Conservation (phyloP, 2,797 vertebrate genomes). For the Sciaenops ocellatus region DNA sequence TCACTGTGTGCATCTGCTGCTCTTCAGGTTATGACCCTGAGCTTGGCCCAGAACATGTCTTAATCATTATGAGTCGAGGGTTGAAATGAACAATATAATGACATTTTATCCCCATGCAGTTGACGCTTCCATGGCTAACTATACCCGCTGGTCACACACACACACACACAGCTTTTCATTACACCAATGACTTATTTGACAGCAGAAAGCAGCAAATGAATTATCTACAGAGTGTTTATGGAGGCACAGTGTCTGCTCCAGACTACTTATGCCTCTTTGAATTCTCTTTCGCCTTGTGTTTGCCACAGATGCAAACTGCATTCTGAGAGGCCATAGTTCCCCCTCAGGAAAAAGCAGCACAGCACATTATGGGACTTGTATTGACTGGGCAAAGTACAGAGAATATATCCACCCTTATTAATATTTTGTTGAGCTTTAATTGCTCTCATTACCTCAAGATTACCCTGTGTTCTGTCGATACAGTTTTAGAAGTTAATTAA, state of each 20-base stretch:
- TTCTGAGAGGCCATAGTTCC: neutral
- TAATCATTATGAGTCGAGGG: neutral
- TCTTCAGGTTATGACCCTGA: neutral
- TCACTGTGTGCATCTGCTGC: constrained; percentile 5
- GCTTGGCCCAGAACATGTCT: constrained; percentile 7
- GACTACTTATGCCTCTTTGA: constrained; percentile 44
- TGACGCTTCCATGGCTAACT: neutral
- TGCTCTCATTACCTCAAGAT: constrained; percentile 37
- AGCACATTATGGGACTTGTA: constrained; percentile 13
- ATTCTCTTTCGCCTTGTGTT: constrained; percentile 13
- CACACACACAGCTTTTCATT: constrained; percentile 38
- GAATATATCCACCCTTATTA: constrained; percentile 24
- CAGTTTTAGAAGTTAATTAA: constrained; percentile 20
- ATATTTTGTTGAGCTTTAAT: constrained; percentile 44
- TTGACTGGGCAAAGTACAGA: constrained; percentile 15
- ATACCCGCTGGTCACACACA: constrained; percentile 18
- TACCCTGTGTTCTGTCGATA: constrained; percentile 10
- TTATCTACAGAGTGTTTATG: constrained; percentile 31
- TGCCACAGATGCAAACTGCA: neutral
- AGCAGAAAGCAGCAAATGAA: constrained; percentile 31
- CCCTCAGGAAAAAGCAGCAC: constrained; percentile 7
- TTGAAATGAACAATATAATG: constrained; percentile 27
- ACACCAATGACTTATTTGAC: constrained; percentile 49
- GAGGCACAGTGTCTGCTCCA: constrained; percentile 14
- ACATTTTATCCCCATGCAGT: constrained; percentile 16